Conservation (phyloP, 53 echinoderm and acorn worm species). For the Patiria pectinifera region DNA sequence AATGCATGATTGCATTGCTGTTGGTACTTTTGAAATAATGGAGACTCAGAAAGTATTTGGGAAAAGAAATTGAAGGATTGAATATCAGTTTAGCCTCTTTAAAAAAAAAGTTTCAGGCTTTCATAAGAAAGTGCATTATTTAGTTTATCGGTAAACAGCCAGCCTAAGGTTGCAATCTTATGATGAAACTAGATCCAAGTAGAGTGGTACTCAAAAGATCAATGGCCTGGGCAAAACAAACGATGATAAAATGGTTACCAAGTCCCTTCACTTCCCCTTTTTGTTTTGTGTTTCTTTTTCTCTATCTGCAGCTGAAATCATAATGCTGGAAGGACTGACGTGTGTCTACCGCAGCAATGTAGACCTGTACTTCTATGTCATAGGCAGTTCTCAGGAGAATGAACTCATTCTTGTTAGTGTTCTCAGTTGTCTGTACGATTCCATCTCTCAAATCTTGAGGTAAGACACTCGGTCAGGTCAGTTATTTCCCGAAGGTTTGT, state of each 20-base stretch:
- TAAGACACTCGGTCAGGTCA: conserved; percentile 28
- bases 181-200: too few relatives aligned
- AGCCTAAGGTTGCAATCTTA: too few relatives aligned
- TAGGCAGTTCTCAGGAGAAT: conserved; percentile 93
- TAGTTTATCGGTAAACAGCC: too few relatives aligned
- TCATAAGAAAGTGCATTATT: too few relatives aligned
- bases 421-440: conserved; percentile 93
- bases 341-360: conserved; percentile 98
- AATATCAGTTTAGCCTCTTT: background rate
- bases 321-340: conserved; percentile 98
- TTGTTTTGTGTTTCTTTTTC: background rate
- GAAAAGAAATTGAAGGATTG: too few relatives aligned
- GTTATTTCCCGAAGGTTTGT: background rate
- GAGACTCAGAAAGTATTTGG: background rate
- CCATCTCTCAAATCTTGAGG: conserved; percentile 96
- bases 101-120: background rate
- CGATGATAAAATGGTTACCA: background rate
- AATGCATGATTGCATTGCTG: background rate
- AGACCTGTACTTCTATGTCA: conserved; percentile 93
- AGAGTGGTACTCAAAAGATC: too few relatives aligned
- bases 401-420: conserved; percentile 97
- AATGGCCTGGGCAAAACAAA: too few relatives aligned
- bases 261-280: background rate
- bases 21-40: conserved; percentile 5
- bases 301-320: conserved; percentile 92